phyloP scores from a whole-genome alignment of 2,113 vertebrate species.

The Hemichromis elongatus region DNA sequence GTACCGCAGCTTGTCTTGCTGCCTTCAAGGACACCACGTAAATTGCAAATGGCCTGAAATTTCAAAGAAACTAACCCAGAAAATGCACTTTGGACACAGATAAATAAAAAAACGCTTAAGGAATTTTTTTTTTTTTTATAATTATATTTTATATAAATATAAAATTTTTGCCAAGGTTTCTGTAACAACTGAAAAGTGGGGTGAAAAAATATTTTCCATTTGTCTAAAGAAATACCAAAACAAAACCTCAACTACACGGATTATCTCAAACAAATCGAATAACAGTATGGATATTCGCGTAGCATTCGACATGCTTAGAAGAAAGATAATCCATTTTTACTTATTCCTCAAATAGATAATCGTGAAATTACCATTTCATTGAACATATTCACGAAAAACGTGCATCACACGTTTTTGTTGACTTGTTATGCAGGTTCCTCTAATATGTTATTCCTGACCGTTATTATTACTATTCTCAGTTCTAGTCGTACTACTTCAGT shows the following conservation, averaged over 20 bases:
- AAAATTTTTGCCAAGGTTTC: background rate
- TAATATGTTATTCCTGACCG: background rate
- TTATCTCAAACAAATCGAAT: background rate
- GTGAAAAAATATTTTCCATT: background rate
- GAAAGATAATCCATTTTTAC: too few relatives aligned
- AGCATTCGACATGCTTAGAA: background rate
- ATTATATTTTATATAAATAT: too few relatives aligned
- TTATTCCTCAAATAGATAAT: background rate
- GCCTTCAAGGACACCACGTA: constrained; percentile 29
- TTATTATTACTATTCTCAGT: background rate
- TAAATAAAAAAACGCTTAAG: background rate
- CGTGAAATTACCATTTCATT: background rate
- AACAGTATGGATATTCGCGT: background rate
- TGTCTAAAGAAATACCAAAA: background rate
- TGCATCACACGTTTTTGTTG: background rate
- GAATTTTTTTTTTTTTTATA: too few relatives aligned
- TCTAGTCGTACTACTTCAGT: background rate
- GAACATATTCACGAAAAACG: background rate
- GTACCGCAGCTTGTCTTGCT: background rate
- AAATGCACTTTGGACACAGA: background rate
- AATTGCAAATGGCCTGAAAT: background rate
- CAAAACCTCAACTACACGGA: background rate
- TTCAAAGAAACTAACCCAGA: background rate
- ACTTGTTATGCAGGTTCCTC: background rate
- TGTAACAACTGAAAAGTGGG: background rate